These are phyloP conservation scores for Perodicticus potto DNA, from an alignment of 2,797 vertebrate genomes.

Conservation along the genomic window DNA sequence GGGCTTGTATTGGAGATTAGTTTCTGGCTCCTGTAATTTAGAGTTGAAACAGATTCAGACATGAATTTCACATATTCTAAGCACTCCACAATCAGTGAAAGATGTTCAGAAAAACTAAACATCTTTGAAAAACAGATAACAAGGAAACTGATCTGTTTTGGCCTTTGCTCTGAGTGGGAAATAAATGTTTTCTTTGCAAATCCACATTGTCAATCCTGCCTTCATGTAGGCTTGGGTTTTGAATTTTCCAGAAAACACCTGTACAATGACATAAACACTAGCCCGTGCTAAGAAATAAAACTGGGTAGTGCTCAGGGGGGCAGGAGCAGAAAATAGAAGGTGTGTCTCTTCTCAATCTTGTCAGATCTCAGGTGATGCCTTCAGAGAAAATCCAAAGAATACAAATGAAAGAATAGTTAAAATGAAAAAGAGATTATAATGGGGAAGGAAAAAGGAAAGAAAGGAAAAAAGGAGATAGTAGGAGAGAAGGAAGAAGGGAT, in stretches of 20 bases:
- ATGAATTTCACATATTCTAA: not conserved
- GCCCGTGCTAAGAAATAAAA: not conserved
- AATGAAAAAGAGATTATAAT: not conserved
- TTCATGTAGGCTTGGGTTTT: not conserved
- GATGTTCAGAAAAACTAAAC: not conserved
- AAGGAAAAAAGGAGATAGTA: no score
- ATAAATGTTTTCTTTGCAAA: not conserved
- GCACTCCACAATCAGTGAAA: not conserved
- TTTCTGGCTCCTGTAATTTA: not conserved
- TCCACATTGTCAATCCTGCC: not conserved
- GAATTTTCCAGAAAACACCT: not conserved
- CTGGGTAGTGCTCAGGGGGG: not conserved
- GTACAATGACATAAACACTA: rapidly evolving
- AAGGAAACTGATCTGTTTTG: not conserved
- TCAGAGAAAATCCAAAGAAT: not conserved
- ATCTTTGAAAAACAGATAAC: not conserved
- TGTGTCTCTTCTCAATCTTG: not conserved
- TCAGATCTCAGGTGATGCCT: not conserved
- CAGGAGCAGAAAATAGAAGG: not conserved
- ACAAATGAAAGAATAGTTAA: not conserved
- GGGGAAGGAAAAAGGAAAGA: not conserved
- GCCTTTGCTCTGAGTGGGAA: not conserved
- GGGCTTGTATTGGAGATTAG: not conserved
- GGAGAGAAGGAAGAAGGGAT: not conserved
- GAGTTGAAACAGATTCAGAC: not conserved